Base-by-base conservation (phyloP, 2,888 invertebrate species). In the Hypselothyrea guttata region DNA sequence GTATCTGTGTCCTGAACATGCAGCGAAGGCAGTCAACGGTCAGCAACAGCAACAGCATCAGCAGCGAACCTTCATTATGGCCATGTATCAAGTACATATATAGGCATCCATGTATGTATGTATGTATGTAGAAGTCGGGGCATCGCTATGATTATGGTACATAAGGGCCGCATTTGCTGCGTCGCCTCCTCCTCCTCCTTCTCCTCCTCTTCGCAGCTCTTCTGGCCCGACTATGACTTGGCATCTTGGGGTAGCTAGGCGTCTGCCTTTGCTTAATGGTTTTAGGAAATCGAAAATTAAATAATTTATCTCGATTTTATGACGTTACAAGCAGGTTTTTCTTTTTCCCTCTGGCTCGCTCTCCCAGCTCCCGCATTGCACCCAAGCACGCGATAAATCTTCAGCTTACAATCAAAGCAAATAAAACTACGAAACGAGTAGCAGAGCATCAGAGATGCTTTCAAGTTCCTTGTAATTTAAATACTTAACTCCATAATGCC, bases 281-380 rank as follows among this genome's bases (percentile, higher is more conserved):
- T 81, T 81, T 77, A 81, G 79, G 83, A 81, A 81, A 83, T 81
- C 77, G 81, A 81, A 81, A 81, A 81, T 83, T 81, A 83, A 77
- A 81, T 75, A 81, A 83, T 79, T 79, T 79, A 79, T 79, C 75
- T 79, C 79, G 75, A 83, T 79, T 79, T 83, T 81, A 81, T 79
- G 79, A 77, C 77, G 77, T 79, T 79, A 74, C 76, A 81, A 72
- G 76, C 83, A 69, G 76, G 82, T 79, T 82, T 78, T 64, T 53
- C 22, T 22, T 22, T 22, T 22, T 22, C 22, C 30, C n/a, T 7
- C n/a, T 30, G 7, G n/a, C n/a, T 30, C 30, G 5, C n/a, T 7
- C 7, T 30, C 2, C 7, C 55, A 22, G 22, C 3, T 22, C 47
- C 48, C 57, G 51, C 42, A 51, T 44, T 27, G 37, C 13, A 31